Conservation (phyloP, 2,113 vertebrate species). For the Tauraco erythrolophus region DNA sequence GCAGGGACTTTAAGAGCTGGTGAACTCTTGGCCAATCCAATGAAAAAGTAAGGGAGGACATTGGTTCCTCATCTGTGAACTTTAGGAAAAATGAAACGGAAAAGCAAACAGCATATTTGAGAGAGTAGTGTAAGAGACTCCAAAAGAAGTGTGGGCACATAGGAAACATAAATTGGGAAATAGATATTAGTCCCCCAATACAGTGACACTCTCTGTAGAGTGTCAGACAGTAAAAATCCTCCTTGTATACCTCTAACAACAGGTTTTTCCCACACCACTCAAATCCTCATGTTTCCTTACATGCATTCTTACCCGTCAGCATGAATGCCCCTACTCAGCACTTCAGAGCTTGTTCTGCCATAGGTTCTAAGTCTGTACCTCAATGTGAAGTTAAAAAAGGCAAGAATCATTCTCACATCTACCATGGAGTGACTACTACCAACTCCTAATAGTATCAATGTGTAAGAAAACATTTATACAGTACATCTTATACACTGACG, state of each 20-base stretch:
- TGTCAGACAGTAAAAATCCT: neutral
- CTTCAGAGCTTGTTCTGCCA: neutral
- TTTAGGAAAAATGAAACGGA: neutral
- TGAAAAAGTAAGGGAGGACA: neutral
- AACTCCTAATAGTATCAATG: neutral
- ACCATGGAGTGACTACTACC: neutral
- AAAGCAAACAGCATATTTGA: accelerated
- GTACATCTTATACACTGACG: neutral
- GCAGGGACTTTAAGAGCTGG: neutral
- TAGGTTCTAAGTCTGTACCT: neutral
- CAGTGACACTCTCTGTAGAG: neutral
- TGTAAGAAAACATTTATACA: neutral
- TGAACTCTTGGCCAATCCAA: neutral
- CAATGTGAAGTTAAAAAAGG: neutral
- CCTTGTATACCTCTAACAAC: neutral
- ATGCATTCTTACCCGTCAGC: neutral
- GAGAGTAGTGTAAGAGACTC: neutral
- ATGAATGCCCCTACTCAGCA: neutral
- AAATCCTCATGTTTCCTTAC: neutral
- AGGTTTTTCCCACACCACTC: neutral
- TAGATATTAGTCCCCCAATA: neutral
- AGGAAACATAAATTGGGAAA: neutral
- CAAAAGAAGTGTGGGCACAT: neutral
- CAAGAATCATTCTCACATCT: neutral
- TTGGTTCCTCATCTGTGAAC: neutral